phyloP scores from a whole-genome alignment of 2,888 invertebrate genomes.

The Epirrita christyi region DNA sequence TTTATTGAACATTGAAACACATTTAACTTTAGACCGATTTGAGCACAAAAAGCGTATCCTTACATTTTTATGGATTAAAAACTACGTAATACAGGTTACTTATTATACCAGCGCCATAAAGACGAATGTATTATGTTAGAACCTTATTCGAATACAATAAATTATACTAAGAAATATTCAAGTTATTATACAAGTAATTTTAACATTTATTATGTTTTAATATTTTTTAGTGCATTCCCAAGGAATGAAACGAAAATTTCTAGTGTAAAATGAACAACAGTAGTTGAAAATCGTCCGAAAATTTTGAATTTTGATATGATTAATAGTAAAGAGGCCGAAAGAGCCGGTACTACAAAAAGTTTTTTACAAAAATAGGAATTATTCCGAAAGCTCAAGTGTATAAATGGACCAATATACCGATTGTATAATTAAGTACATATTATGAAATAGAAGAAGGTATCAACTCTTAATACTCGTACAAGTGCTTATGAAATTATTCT shows the following conservation, averaged over 20 bases:
- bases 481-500: constrained; percentile 13
- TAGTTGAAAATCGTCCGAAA: constrained; percentile 56
- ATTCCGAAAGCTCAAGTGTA: constrained; percentile 79
- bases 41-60: constrained; percentile 81
- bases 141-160: constrained; percentile 74
- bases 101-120: constrained; percentile 77
- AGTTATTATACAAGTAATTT: constrained; percentile 63
- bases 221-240: constrained; percentile 53
- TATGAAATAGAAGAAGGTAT: constrained; percentile 27
- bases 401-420: constrained; percentile 71
- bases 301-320: constrained; percentile 73
- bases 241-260: constrained; percentile 59
- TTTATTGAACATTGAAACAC: constrained; percentile 43
- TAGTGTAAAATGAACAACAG: constrained; percentile 50
- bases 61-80: constrained; percentile 49
- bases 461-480: constrained; percentile 19
- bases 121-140: constrained; percentile 74
- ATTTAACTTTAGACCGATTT: constrained; percentile 75
- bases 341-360: constrained; percentile 68
- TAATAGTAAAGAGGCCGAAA: constrained; percentile 57
- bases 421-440: constrained; percentile 44
- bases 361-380: constrained; percentile 80
- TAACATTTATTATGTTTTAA: constrained; percentile 57
- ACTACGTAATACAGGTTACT: constrained; percentile 60
- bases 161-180: constrained; percentile 69